Percentiles rank a stretch among this genome's conserved stretches.
Evolutionary conservation across 1,140 invertebrate genomes (phyloP).

Genomic region (Drosophila kikkawai): DNA sequence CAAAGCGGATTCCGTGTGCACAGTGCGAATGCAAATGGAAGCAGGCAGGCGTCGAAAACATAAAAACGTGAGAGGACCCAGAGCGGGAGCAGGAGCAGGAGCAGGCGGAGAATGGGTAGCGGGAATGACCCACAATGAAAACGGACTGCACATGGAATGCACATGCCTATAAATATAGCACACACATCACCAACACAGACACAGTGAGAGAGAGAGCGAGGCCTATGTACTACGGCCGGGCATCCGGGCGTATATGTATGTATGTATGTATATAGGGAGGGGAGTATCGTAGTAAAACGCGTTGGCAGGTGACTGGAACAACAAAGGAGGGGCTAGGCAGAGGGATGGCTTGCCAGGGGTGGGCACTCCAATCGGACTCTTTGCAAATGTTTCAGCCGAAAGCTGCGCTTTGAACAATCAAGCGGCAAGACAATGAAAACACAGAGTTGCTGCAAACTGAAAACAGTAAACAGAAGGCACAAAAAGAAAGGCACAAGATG

Average conservation of each 20-base stretch:
- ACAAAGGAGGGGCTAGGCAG: conserved; percentile 1
- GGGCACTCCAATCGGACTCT: conserved; percentile 60
- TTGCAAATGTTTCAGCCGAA: conserved; percentile 77
- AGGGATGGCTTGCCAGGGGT: conserved; percentile 8
- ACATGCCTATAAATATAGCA: conserved; percentile 65
- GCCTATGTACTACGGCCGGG: conserved; percentile 50
- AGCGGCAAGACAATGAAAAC: conserved; percentile 74
- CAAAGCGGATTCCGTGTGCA: conserved; percentile 74
- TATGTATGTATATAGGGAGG: conserved; percentile 14
- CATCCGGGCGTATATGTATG: conserved; percentile 16
- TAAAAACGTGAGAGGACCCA: conserved; percentile 58
- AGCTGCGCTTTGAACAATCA: conserved; percentile 82
- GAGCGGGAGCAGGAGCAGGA: conserved; percentile 3
- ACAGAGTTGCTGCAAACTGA: conserved; percentile 28
- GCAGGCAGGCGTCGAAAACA: conserved; percentile 65
- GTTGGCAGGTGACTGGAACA: conserved; percentile 57
- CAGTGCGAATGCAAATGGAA: conserved; percentile 62
- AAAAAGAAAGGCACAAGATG: conserved; percentile 37
- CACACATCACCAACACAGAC: conserved; percentile 35
- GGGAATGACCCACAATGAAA: conserved; percentile 81
- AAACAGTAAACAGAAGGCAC: conserved; percentile 7
- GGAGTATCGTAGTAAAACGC: conserved; percentile 69
- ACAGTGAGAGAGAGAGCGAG: conserved; percentile 4
- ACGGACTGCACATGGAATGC: conserved; percentile 66
- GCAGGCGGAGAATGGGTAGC: conserved; percentile 48